Conservation (phyloP, 2,888 invertebrate genomes). For the Cheiracanthium punctorium region DNA sequence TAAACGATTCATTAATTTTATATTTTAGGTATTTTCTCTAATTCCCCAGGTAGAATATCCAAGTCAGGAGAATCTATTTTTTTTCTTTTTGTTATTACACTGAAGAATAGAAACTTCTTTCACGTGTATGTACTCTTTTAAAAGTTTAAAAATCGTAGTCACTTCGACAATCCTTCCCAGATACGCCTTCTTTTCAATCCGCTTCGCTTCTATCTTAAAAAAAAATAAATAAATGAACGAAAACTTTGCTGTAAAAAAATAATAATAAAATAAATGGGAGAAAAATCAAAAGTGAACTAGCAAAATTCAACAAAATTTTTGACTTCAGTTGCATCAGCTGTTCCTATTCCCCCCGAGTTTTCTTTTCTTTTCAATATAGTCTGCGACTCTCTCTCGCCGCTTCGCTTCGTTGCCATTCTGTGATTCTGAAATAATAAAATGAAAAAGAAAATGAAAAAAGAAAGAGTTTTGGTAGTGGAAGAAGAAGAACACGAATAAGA, state of each 20-base stretch:
- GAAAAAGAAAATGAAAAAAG: not conserved
- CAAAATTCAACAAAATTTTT: constrained; percentile 15
- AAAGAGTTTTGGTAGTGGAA: no score
- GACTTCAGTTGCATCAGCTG: constrained; percentile 17
- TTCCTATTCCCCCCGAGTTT: constrained; percentile 5
- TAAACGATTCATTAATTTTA: no score
- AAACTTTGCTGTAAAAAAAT: not conserved
- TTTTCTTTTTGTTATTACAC: no score
- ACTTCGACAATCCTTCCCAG: not conserved
- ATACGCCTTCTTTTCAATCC: not conserved
- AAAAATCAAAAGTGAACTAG: constrained; percentile 1
- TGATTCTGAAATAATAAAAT: not conserved
- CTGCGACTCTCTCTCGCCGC: not conserved
- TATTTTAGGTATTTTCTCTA: no score
- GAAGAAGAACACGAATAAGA: no score
- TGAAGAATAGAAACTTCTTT: not conserved
- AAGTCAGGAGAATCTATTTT: no score
- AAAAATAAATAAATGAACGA: not conserved
- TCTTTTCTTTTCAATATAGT: constrained; percentile 9
- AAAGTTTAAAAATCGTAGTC: not conserved
- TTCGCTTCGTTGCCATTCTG: constrained; percentile 13
- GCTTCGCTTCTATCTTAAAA: not conserved
- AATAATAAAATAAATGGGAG: not conserved
- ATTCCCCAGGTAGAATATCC: no score
- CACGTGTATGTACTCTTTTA: not conserved